Evolutionary conservation across 1,140 invertebrate species (phyloP).

Genomic region (Venturia canescens): DNA sequence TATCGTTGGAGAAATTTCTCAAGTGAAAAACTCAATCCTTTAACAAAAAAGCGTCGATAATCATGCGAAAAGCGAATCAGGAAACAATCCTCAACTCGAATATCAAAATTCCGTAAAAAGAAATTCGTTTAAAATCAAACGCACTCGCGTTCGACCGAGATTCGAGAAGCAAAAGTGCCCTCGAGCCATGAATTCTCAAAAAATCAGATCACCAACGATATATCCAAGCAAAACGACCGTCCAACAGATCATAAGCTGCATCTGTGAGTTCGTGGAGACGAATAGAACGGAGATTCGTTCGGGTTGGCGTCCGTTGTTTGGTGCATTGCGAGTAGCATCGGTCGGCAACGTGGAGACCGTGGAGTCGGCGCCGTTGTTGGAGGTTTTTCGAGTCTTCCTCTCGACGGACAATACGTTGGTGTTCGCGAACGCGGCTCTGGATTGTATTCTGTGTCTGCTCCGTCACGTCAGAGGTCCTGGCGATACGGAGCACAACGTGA

Average conservation of each 20-base stretch:
- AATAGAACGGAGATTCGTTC: constrained; percentile 94
- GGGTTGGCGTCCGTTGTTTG: constrained; percentile 95
- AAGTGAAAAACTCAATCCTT: too few species aligned
- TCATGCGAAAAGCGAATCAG: too few species aligned
- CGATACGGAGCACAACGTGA: constrained; percentile 71
- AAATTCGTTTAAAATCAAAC: not conserved
- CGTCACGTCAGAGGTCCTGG: constrained; percentile 81
- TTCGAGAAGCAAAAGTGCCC: not conserved
- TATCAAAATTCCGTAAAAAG: too few species aligned
- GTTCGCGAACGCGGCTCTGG: constrained; percentile 94
- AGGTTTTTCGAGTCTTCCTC: constrained; percentile 95
- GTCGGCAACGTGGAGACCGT: constrained; percentile 78
- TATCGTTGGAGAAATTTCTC: too few species aligned
- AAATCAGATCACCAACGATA: constrained; percentile 33
- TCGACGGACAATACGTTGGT: constrained; percentile 94
- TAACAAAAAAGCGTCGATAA: too few species aligned
- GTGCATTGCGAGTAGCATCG: constrained; percentile 89
- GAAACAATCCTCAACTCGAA: too few species aligned
- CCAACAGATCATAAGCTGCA: constrained; percentile 92
- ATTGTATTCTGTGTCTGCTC: constrained; percentile 93
- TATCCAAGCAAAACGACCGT: constrained; percentile 34
- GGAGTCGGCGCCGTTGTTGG: constrained; percentile 87
- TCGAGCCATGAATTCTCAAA: not conserved
- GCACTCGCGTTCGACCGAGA: too few species aligned
- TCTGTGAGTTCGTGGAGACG: constrained; percentile 96